Percentiles rank a stretch among this genome's conserved stretches.
These are phyloP conservation scores for Drosophila neotestacea DNA, from an alignment of 2,888 invertebrate species.

Conservation along the genomic window DNA sequence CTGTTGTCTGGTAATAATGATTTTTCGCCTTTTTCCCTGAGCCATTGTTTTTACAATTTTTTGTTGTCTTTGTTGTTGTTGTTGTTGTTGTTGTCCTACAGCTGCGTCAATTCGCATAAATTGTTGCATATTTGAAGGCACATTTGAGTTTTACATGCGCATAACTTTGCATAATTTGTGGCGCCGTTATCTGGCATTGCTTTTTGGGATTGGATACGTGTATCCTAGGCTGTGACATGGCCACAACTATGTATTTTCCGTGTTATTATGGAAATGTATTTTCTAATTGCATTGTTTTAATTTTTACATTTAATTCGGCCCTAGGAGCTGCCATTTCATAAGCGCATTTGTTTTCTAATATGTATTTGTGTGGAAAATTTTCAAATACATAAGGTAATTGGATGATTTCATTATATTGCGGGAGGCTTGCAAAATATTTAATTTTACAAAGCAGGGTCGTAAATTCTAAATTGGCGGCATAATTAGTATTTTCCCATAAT, in stretches of 20 bases:
- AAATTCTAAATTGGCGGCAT: not conserved
- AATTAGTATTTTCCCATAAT: conserved; percentile 1
- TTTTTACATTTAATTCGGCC: conserved; percentile 56
- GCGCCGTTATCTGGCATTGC: conserved; percentile 52
- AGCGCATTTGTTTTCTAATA: conserved; percentile 5
- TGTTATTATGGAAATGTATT: conserved; percentile 45
- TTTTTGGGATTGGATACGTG: conserved; percentile 37
- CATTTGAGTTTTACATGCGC: conserved; percentile 61
- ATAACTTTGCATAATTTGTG: conserved; percentile 77
- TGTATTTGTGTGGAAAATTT: not conserved
- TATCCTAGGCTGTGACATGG: conserved; percentile 28
- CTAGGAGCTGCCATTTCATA: conserved; percentile 13
- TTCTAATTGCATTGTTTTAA: conserved; percentile 71
- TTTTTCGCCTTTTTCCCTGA: conserved; percentile 53
- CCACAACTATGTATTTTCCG: conserved; percentile 26
- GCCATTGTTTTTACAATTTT: conserved; percentile 4
- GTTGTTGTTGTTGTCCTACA: conserved; percentile 39
- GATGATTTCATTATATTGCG: not conserved
- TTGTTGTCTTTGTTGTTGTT: not conserved
- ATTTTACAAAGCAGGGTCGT: not conserved
- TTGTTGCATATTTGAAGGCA: conserved; percentile 73
- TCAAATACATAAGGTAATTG: not conserved
- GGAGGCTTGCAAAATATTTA: not conserved
- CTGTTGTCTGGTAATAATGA: conserved; percentile 70
- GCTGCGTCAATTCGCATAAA: conserved; percentile 74